Evolutionary conservation across 2,888 invertebrate genomes (phyloP), one percentile per base, ranked within the genome.

Genomic region (Dasypolia templi): DNA sequence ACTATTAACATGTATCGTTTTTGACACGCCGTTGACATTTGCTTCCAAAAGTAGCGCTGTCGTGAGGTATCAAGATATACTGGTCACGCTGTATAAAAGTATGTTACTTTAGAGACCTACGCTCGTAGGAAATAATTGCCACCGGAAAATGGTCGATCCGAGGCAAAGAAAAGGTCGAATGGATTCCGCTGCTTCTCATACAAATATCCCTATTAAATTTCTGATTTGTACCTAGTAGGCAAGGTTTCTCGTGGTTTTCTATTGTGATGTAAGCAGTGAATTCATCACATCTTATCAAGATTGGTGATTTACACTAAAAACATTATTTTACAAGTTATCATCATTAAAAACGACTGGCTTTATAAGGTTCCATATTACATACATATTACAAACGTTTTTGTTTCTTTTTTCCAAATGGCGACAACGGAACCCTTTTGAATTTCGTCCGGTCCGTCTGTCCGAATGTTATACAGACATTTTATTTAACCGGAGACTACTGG

Each of bases 121-220:
- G 65, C 70, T 81, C 76, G 62, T 81, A 81, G 72, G n/a, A 76
- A 81, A 73, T 81, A 81, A 81, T 81, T 81, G 70, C 66, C 69
- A 51, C 55, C 46, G 42, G 63, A 39, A 62, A 76, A 81, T 76
- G 56, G 62, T 44, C 66, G 76, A 72, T 67, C 72, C 56, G 59
- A 81, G 67, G 70, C 77, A 46, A 53, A 76, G 72, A 73, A 77
- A 76, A 81, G 81, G 81, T 71, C 64, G 64, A 61, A 73, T 51
- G 66, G 64, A 72, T 81, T 51, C 14, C 51, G 51, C 59, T 64
- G 66, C 39, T 67, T 70, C 70, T 67, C 66, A 70, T 80, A 70
- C 64, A 62, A 72, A 75, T 74, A 69, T 70, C 53, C 72, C 42
- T 63, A 75, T 80, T 81, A 76, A 70, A 76, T 72, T 76, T 81